Conservation (phyloP, 2,888 invertebrate species). For the Byasa hedistus region DNA sequence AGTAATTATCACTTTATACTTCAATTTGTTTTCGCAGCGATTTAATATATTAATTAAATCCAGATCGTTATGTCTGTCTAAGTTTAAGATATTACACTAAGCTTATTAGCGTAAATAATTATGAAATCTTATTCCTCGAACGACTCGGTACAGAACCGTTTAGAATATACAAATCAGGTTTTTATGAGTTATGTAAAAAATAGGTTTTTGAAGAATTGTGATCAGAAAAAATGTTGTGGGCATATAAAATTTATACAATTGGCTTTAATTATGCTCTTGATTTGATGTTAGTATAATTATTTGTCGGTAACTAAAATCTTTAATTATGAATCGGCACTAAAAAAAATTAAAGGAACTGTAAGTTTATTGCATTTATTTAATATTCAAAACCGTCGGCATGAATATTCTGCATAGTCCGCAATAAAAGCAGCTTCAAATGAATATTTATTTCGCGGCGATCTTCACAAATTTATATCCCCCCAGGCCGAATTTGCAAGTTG, state of each 20-base stretch:
- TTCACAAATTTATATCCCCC: slow-evolving; percentile 22
- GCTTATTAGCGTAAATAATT: slow-evolving; percentile 1
- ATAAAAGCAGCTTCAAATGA: slow-evolving; percentile 16
- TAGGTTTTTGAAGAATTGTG: not conserved
- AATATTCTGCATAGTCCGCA: not conserved
- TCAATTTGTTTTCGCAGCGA: not conserved
- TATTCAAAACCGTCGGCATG: not conserved
- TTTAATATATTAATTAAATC: not conserved
- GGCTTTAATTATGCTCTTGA: not conserved
- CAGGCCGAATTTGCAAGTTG: slow-evolving; percentile 29
- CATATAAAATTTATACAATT: not conserved
- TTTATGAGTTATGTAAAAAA: not conserved
- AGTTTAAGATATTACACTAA: not conserved
- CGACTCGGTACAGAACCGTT: not conserved
- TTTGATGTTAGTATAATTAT: too few species aligned
- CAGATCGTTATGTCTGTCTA: not conserved
- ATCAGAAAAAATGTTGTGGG: not conserved
- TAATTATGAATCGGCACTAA: too few species aligned
- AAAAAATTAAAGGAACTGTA: not conserved
- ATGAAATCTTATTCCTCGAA: not conserved
- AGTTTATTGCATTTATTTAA: not conserved
- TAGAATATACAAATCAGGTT: not conserved
- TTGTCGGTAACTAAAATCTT: too few species aligned
- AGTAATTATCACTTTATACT: not conserved
- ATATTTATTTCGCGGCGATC: slow-evolving; percentile 26